A percentile compares a stretch with the other conserved stretches of the same genome.
Evolutionary conservation across 1,140 invertebrate genomes (phyloP).

Genomic region (Grapholita molesta): DNA sequence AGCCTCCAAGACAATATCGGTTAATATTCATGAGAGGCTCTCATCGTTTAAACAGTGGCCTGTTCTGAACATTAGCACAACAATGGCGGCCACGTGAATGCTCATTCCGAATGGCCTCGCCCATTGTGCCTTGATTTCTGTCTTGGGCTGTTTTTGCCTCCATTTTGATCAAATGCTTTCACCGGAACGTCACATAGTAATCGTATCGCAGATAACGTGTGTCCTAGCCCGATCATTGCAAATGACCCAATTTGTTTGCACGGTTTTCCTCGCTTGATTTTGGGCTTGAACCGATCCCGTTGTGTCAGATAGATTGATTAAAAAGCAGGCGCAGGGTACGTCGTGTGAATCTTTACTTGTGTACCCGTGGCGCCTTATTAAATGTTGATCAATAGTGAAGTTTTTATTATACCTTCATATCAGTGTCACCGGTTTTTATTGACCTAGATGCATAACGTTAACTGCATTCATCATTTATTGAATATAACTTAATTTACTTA

Average conservation of each 20-base stretch:
- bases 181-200: not conserved
- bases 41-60: conserved; percentile 31
- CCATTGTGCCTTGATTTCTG: conserved; percentile 46
- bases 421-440: too few species aligned
- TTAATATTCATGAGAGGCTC: conserved; percentile 66
- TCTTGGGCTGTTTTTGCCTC: conserved; percentile 44
- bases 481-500: too few species aligned
- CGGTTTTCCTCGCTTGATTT: not conserved
- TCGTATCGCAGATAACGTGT: not conserved
- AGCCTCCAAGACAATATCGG: conserved; percentile 49
- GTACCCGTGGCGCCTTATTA: not conserved
- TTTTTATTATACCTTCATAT: too few species aligned
- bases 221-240: not conserved
- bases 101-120: conserved; percentile 40
- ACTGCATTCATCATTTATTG: too few species aligned
- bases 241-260: conserved; percentile 2
- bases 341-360: too few species aligned
- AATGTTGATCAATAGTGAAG: not conserved
- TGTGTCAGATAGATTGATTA: not conserved
- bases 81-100: conserved; percentile 45
- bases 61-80: conserved; percentile 59
- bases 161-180: conserved; percentile 22
- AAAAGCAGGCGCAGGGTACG: not conserved
- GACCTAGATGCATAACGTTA: too few species aligned
- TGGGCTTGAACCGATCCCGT: not conserved